Conservation (phyloP, 2,888 invertebrate genomes). For the Agonopterix heracliana region DNA sequence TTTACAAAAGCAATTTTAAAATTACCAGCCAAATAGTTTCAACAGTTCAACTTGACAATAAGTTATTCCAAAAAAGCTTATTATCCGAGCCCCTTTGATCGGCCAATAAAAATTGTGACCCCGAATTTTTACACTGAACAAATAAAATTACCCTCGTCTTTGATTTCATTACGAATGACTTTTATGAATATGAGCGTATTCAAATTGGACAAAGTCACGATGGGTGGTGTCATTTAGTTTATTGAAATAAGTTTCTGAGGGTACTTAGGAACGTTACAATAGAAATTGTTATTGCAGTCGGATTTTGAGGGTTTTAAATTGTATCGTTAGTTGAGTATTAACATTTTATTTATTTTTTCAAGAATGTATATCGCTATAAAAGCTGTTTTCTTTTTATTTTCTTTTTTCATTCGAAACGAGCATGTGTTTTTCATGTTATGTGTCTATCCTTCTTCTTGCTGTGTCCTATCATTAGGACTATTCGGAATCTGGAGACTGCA, state of each 20-base stretch:
- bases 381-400: no score
- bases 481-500: no score
- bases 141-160: slow-evolving; percentile 22
- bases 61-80: slow-evolving; percentile 4
- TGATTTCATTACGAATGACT: slow-evolving; percentile 22
- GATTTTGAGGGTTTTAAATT: not conserved
- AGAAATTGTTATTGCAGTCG: slow-evolving; percentile 5
- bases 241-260: slow-evolving; percentile 10
- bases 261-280: slow-evolving; percentile 2
- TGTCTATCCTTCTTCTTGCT: no score
- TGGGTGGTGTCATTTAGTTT: slow-evolving; percentile 15
- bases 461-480: no score
- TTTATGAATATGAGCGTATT: slow-evolving; percentile 19
- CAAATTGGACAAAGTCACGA: slow-evolving; percentile 14
- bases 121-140: slow-evolving; percentile 3
- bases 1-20: no score
- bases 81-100: slow-evolving; percentile 17
- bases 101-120: slow-evolving; percentile 11
- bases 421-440: no score
- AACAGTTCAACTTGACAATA: no score
- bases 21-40: no score
- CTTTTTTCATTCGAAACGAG: no score
- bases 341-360: no score
- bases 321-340: not conserved
- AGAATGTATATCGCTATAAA: no score